These are phyloP conservation scores for Eremophila alpestris DNA, from an alignment of 2,797 vertebrate genomes.

Conservation along the genomic window DNA sequence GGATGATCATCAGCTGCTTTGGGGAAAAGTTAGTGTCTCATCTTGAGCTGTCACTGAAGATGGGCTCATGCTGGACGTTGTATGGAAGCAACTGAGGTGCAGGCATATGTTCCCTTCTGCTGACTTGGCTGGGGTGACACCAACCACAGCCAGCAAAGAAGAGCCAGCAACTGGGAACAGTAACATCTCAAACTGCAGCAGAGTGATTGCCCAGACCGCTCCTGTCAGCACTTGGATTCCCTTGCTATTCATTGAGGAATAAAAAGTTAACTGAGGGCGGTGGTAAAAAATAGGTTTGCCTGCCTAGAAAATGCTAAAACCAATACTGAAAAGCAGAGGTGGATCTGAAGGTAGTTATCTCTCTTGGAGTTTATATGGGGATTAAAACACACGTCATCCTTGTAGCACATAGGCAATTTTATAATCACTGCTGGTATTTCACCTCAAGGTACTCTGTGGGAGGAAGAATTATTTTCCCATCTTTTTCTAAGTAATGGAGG, in stretches of 20 bases:
- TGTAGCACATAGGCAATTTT: conserved; percentile 19
- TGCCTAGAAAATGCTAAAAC: conserved; percentile 25
- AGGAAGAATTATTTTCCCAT: conserved; percentile 7
- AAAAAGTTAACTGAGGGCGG: conserved; percentile 54
- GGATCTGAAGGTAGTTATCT: conserved; percentile 34
- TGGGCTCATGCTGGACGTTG: conserved; percentile 16
- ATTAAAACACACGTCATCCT: not conserved
- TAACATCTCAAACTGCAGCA: conserved; percentile 55
- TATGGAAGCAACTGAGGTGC: conserved; percentile 32
- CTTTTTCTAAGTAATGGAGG: not conserved
- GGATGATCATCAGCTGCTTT: not conserved
- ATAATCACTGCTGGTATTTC: conserved; percentile 11
- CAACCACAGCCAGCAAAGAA: conserved; percentile 48
- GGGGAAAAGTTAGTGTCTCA: not conserved
- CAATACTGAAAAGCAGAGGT: conserved; percentile 44
- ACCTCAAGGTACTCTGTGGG: conserved; percentile 7
- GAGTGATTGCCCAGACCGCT: conserved; percentile 46
- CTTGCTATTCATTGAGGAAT: conserved; percentile 52
- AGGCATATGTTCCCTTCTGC: conserved; percentile 60
- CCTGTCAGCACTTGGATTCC: conserved; percentile 62
- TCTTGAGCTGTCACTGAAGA: not conserved
- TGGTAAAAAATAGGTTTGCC: conserved; percentile 52
- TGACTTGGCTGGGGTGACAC: conserved; percentile 31
- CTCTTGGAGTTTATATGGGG: not conserved
- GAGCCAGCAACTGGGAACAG: conserved; percentile 56